These are phyloP conservation scores for Aurelia aurita DNA, from an alignment of 30 jellyfish, hydroid and myxozoan genomes.

Conservation along the genomic window DNA sequence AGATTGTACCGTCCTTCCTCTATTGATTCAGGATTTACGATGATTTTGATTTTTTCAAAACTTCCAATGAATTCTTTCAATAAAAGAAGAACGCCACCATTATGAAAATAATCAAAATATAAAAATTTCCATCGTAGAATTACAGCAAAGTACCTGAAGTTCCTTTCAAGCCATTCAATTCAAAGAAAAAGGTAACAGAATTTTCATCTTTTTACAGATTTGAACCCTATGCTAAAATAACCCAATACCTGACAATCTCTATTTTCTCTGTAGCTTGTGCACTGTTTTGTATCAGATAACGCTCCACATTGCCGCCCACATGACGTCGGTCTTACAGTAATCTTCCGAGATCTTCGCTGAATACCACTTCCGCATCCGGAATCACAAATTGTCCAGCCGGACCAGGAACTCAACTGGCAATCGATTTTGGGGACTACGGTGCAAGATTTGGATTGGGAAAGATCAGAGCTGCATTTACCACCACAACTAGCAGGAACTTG, in stretches of 20 bases:
- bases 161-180: no score
- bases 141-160: no score
- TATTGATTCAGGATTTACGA: no score
- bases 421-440: constrained; percentile 67
- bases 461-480: constrained; percentile 75
- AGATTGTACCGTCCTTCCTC: no score
- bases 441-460: constrained; percentile 69
- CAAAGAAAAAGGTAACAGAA: no score
- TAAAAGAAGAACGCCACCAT: no score
- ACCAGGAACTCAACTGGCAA: constrained; percentile 85
- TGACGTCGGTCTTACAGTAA: constrained; percentile 66
- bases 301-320: constrained; percentile 78
- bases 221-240: background rate
- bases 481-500: constrained; percentile 68
- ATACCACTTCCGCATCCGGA: constrained; percentile 86
- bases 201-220: background rate
- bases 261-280: constrained; percentile 84
- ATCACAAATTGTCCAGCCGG: constrained; percentile 84
- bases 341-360: constrained; percentile 69
- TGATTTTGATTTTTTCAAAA: no score
- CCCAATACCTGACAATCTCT: constrained; percentile 76
- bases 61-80: no score
- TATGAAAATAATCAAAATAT: no score
- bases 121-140: no score
- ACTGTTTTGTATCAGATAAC: constrained; percentile 48